Evolutionary conservation across 2,888 invertebrate genomes (phyloP), one percentile per base, ranked within the genome.

Genomic region (Tachina fera): DNA sequence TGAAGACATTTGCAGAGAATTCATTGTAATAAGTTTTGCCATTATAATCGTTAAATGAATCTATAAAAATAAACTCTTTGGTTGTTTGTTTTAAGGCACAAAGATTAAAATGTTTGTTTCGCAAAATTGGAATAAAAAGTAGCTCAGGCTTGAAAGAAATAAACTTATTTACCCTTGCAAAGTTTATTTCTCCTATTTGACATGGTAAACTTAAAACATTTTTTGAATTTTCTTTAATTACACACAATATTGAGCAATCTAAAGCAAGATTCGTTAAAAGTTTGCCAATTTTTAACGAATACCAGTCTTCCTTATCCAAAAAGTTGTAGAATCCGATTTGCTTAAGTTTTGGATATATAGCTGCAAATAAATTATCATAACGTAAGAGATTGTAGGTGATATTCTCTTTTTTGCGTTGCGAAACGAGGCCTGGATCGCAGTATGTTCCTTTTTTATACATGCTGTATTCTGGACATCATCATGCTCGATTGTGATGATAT

Each of bases 261-360:
- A 76, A 16, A 45, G 53, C 19, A 31, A 76, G 67, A 41, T 76
- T 76, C 11, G 76, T 51, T 9, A 76, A 56, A 19, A 11, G 9
- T 13, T 13, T 13, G 4, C 61, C n/a, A 22, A 6, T 31, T 16
- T 65, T 19, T 16, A 76, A 13, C 0, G 76, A 61, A 5, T 51
- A 8, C 56, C 56, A 67, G 67, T 68, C 58, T 10, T 65, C 45
- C 14, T 16, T 16, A 41, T 77, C 60, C 9, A 68, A 39, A 10
- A 60, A 45, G 16, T 68, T 58, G 11, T 14, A 77, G 10, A 77
- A 77, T 8, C 68, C 14, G 16, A 75, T 65, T 9, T 63, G 75
- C 58, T 16, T 41, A 31, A 53, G 6, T 39, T 11, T 39, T 22
- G 13, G 8, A 19, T 65, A 76, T 11, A 65, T 22, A 9, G 9